phyloP scores from a whole-genome alignment of 2,797 vertebrate genomes.

The Oreortyx pictus region DNA sequence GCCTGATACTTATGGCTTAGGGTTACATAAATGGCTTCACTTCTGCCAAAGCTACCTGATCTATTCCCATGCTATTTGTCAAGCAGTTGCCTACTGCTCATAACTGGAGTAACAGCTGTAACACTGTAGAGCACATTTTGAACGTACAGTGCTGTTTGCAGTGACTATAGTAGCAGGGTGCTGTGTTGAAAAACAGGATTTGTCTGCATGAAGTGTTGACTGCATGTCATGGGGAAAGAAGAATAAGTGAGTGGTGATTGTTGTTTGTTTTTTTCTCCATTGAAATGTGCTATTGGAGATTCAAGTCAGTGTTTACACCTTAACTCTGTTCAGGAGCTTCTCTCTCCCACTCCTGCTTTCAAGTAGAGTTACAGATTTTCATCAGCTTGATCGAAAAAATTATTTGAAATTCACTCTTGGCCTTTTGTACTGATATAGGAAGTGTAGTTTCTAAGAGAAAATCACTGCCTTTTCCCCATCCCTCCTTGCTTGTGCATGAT shows the following conservation, averaged over 20 bases:
- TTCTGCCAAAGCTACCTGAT: not conserved
- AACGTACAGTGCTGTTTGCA: not conserved
- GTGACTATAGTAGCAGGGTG: not conserved
- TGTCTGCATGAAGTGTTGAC: not conserved
- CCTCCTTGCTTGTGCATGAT: not conserved
- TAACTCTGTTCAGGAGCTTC: not conserved
- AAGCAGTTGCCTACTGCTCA: not conserved
- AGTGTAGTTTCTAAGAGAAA: not conserved
- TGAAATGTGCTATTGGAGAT: not conserved
- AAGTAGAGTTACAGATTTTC: not conserved
- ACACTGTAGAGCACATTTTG: too few species aligned
- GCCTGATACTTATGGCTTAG: not conserved
- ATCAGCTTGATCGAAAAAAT: not conserved
- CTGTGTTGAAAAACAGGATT: not conserved
- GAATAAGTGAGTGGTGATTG: not conserved
- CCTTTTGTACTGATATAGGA: not conserved
- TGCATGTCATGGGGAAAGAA: not conserved
- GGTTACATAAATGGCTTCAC: not conserved
- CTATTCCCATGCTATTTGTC: not conserved
- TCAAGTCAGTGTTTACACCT: not conserved
- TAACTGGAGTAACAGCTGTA: not conserved
- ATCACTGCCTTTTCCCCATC: not conserved
- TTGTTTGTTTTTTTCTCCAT: not conserved
- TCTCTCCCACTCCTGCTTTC: not conserved
- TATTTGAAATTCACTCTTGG: not conserved